Evolutionary conservation across 2,888 invertebrate species (phyloP), one percentile per base, ranked within the genome.

Genomic region (Scaptomyza parva): DNA sequence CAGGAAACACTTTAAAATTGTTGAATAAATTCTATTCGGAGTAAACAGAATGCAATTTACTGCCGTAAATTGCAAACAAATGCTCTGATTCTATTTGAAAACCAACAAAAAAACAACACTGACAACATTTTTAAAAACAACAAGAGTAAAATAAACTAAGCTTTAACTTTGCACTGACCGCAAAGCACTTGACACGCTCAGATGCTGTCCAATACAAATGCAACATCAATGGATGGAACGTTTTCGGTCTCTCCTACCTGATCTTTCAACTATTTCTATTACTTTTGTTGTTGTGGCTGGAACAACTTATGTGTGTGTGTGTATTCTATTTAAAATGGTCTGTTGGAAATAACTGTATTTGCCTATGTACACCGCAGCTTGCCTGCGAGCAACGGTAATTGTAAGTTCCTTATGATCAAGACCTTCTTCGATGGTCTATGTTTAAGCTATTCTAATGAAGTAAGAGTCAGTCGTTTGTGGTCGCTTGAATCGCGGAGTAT

Each of bases 121-220:
- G 5, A 47, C 45, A 61, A 39, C 30, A n/a, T n/a, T n/a, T 47
- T 4, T 5, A n/a, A 4, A 35, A 52, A 51, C 20, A 58, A 41
- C 17, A 61, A 35, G 12, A 68, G 26, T 3, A 48, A 35, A 70
- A 57, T 60, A 66, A 66, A 72, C 70, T 70, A 75, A 72, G 60
- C 70, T 72, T 64, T 70, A 72, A 63, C 54, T 77, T 78, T 78
- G 54, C 58, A 45, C 65, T 61, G 63, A 75, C 78, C 81, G 70
- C 86, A 82, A 78, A 86, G 59, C 71, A 75, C 86, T 82, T 84
- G 86, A 82, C 86, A 82, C 70, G 84, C 86, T 84, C 86, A 75
- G 78, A 69, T 81, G 74, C 67, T 70, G 70, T 64, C 80, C 71
- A 68, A 85, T 78, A 70, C 72, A 80, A 74, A 66, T 86, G 86